Conservation (phyloP, 2,797 vertebrate genomes). For the Peromyscus melanophrys region DNA sequence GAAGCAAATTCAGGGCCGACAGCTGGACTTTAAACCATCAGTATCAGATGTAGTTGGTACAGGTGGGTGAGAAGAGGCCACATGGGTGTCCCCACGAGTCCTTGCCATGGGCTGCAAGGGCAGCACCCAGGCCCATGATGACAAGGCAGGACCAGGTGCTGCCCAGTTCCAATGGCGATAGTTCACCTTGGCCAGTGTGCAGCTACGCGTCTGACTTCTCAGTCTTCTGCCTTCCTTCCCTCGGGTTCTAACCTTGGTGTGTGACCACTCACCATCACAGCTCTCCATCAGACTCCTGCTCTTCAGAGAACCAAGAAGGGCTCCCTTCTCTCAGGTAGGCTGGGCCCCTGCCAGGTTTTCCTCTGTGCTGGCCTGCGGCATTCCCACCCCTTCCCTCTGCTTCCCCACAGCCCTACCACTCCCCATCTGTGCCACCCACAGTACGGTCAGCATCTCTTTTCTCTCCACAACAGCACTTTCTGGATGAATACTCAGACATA, state of each 20-base stretch:
- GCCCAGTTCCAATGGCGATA: rapidly evolving
- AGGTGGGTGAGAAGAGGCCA: not conserved
- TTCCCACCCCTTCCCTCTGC: not conserved
- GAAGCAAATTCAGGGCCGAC: not conserved
- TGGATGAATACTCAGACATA: not conserved
- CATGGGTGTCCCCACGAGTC: no score
- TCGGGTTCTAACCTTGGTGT: rapidly evolving
- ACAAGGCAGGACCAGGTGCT: no score
- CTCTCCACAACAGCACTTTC: not conserved
- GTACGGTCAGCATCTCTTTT: not conserved
- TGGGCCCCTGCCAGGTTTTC: not conserved
- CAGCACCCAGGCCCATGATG: not conserved
- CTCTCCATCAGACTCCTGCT: not conserved
- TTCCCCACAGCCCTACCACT: no score
- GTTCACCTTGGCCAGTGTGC: not conserved
- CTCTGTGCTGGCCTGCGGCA: not conserved
- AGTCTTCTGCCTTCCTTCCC: not conserved
- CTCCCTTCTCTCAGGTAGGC: not conserved
- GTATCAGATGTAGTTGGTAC: no score
- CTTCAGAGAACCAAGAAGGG: not conserved
- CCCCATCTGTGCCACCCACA: not conserved
- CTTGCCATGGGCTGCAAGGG: not conserved
- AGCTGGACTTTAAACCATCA: not conserved
- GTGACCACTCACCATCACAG: not conserved
- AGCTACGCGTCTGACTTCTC: not conserved